Evolutionary conservation across 2,113 vertebrate genomes (phyloP).

Genomic region (Nansenia antarctica): DNA sequence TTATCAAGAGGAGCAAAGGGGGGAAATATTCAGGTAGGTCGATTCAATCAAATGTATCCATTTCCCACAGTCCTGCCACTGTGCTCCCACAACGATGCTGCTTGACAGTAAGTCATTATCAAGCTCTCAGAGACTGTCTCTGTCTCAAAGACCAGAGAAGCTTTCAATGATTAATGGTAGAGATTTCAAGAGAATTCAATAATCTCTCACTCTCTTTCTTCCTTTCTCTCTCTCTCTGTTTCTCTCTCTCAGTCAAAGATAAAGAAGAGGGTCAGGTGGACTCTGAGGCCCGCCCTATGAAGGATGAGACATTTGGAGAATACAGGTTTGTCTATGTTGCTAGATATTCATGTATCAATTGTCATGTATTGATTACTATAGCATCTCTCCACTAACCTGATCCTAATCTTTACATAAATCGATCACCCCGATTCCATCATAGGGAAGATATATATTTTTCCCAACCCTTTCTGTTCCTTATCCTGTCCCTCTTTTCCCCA

Average conservation of each 20-base stretch:
- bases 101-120: conserved; percentile 33
- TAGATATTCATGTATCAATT: not conserved
- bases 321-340: conserved; percentile 81
- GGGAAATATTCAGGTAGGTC: conserved; percentile 89
- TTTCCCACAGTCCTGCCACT: too few species aligned
- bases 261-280: conserved; percentile 93
- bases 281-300: conserved; percentile 89
- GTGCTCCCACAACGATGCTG: conserved; percentile 30
- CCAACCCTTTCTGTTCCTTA: conserved; percentile 61
- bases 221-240: conserved; percentile 19
- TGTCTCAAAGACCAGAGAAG: conserved; percentile 30
- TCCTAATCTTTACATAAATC: not conserved
- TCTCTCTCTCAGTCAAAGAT: conserved; percentile 83
- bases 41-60: too few species aligned
- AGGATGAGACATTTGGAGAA: conserved; percentile 91
- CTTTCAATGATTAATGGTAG: conserved; percentile 16
- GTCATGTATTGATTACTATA: conserved; percentile 7
- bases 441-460: conserved; percentile 25
- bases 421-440: conserved; percentile 32
- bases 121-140: conserved; percentile 30
- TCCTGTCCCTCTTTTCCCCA: conserved; percentile 48
- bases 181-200: conserved; percentile 54
- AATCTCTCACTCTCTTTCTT: conserved; percentile 37
- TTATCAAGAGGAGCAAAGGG: conserved; percentile 90
- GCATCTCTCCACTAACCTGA: conserved; percentile 12